These are phyloP conservation scores for Stenolophus ochropezus DNA, from an alignment of 2,888 invertebrate species.

Conservation along the genomic window DNA sequence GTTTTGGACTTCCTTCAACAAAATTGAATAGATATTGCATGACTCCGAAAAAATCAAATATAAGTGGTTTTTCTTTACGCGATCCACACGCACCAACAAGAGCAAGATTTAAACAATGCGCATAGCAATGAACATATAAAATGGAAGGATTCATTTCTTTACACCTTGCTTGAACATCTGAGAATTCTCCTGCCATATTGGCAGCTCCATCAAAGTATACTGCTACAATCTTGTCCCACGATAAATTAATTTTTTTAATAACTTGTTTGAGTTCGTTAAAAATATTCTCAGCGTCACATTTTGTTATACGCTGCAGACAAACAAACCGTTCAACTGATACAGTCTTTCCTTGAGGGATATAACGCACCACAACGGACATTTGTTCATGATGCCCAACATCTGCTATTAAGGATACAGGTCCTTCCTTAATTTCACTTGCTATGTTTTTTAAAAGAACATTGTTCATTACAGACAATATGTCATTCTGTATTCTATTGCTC, in stretches of 20 bases:
- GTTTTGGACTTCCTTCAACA: neutral
- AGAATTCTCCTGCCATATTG: neutral
- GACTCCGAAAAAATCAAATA: neutral
- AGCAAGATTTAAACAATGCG: neutral
- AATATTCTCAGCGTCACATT: neutral
- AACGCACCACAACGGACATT: neutral
- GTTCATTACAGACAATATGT: too few species aligned
- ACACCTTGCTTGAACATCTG: neutral
- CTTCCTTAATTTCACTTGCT: too few species aligned
- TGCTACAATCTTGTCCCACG: neutral
- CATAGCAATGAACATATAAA: neutral
- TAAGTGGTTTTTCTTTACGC: neutral
- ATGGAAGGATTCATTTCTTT: neutral
- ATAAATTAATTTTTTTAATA: neutral
- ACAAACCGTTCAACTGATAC: neutral
- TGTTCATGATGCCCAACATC: neutral
- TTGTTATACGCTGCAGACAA: neutral
- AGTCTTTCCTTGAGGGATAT: neutral
- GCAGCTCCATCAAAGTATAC: neutral
- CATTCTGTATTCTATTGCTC: too few species aligned
- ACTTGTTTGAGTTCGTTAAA: neutral
- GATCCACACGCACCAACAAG: neutral
- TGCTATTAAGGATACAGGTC: too few species aligned
- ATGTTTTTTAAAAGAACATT: too few species aligned
- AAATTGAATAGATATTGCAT: neutral